Conservation (phyloP, 2,113 vertebrate species). For the Poeciliopsis retropinna region DNA sequence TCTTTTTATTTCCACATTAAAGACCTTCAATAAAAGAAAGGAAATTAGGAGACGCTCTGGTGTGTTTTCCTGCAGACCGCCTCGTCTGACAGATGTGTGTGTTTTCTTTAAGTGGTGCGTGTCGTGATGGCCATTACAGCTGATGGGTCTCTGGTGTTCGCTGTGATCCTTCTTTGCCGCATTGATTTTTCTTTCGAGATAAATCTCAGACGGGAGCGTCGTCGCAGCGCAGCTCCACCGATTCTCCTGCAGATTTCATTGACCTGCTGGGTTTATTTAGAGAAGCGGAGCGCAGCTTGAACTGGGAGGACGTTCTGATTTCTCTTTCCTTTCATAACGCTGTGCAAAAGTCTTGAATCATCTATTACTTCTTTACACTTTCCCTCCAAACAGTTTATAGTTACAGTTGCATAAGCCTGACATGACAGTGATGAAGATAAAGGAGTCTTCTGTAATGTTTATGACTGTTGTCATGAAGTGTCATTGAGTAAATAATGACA, state of each 20-base stretch:
- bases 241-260: constrained; percentile 64
- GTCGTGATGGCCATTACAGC: constrained; percentile 66
- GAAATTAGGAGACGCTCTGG: constrained; percentile 30
- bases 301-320: constrained; percentile 2
- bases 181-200: constrained; percentile 81
- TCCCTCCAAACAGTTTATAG: background rate
- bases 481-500: too few species aligned
- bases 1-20: constrained; percentile 37
- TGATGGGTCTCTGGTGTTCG: constrained; percentile 75
- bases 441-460: too few species aligned
- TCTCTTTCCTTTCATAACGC: background rate
- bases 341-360: background rate
- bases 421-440: too few species aligned
- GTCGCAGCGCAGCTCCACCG: constrained; percentile 75
- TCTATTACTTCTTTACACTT: background rate
- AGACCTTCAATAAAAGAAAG: constrained; percentile 22
- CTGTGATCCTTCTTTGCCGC: constrained; percentile 74
- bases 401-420: too few species aligned
- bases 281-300: constrained; percentile 41
- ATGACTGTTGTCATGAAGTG: too few species aligned
- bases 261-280: constrained; percentile 72
- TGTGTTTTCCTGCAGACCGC: constrained; percentile 53
- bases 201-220: constrained; percentile 72
- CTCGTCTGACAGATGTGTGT: constrained; percentile 52
- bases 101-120: constrained; percentile 9